Base-by-base conservation (phyloP, 1,140 invertebrate genomes). In the Calliopsis andreniformis region DNA sequence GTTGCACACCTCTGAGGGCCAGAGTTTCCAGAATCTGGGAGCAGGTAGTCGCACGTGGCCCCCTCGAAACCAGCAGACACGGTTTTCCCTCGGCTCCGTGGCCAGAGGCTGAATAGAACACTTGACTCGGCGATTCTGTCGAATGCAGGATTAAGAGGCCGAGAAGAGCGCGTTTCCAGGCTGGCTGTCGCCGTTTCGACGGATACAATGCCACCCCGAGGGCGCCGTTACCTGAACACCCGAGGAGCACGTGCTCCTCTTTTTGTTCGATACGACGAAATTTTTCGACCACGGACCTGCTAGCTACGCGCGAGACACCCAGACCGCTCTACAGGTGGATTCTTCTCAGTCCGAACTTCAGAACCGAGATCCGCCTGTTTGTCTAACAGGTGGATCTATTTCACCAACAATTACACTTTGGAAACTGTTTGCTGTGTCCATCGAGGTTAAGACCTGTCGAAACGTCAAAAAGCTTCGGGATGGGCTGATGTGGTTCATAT, bases 361-460 rank as follows among this genome's bases (percentile, higher is more conserved):
- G 45, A 45, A 66, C 25, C 25, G 61, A 66, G 66, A 83, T 79
- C 80, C 67, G 69, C 47, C 72, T 79, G 76, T 82, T 79, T 79
- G 70, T 70, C 76, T 82, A 83, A 82, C 82, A 79, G 80, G 80
- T 83, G 81, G 81, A 83, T 83, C 76, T 79, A 53, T 59, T 25
- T n/a, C 35, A 20, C 59, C 35, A 25, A 30, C 53, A 63, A 66
- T 64, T 32, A 66, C 70, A 45, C 62, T 59, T 49, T 49, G 75
- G 55, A 75, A 82, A 83, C 64, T 82, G 81, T 82, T 82, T 78
- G 66, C 78, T 39, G 18, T 73, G 75, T 73, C 73, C 71, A 39
- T 66, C 35, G 35, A 39, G 35, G 35, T n/a, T n/a, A n/a, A n/a
- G n/a, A n/a, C n/a, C n/a, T n/a, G n/a, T n/a, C n/a, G n/a, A n/a